These are phyloP conservation scores for Cephus spinipes DNA, from an alignment of 2,888 invertebrate species.

Conservation along the genomic window DNA sequence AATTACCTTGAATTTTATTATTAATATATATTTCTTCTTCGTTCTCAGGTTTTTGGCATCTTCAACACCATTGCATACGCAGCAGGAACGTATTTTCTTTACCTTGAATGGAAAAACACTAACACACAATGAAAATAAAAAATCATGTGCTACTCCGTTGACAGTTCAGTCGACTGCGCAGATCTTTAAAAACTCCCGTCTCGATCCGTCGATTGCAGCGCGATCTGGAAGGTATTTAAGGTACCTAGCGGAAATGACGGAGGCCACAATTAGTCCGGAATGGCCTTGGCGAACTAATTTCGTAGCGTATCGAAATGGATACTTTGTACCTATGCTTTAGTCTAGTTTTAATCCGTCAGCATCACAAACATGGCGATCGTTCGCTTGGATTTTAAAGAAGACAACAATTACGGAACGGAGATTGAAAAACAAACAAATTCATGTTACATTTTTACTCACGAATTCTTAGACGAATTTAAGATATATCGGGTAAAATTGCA, in stretches of 20 bases:
- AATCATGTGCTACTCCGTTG: background rate
- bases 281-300: background rate
- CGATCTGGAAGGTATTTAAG: background rate
- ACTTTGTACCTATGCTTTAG: constrained; percentile 5
- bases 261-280: background rate
- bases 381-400: background rate
- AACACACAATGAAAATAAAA: constrained; percentile 51
- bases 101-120: constrained; percentile 77
- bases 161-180: constrained; percentile 20
- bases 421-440: background rate
- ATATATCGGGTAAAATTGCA: background rate
- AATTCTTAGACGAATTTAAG: background rate
- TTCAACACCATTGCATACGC: constrained; percentile 85
- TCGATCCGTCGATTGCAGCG: background rate
- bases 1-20: background rate
- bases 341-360: background rate
- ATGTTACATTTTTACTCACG: background rate
- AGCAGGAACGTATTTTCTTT: constrained; percentile 81
- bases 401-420: background rate
- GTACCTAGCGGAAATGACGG: background rate
- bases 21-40: background rate
- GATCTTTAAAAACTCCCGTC: background rate
- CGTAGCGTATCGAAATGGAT: background rate
- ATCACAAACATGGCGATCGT: background rate
- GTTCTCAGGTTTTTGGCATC: constrained; percentile 79